Evolutionary conservation across 1,140 invertebrate genomes (phyloP).

Genomic region (Pogonognathellus flavescens): DNA sequence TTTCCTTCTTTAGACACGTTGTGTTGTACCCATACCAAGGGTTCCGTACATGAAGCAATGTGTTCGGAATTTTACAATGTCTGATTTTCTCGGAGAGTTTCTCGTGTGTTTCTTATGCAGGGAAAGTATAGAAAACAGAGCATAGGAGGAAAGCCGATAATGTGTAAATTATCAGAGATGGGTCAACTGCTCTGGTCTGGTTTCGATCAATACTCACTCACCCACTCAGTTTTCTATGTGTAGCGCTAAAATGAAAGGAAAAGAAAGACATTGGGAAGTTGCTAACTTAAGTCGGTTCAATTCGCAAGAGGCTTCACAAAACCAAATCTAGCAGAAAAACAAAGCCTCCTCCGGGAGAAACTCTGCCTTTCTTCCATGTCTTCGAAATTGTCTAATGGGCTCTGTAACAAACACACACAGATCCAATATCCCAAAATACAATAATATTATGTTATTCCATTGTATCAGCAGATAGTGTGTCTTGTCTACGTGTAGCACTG

Average conservation of each 20-base stretch:
- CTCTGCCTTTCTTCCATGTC: background rate
- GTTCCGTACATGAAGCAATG: too few relatives aligned
- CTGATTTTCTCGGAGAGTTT: background rate
- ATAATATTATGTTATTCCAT: constrained; percentile 4
- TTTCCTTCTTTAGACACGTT: too few relatives aligned
- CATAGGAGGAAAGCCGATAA: constrained; percentile 2
- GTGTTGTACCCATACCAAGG: too few relatives aligned
- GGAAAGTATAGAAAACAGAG: background rate
- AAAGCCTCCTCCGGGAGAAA: constrained; percentile 15
- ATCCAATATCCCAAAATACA: background rate
- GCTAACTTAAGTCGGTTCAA: constrained; percentile 25
- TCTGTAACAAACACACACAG: background rate
- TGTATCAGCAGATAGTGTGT: background rate
- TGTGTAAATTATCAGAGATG: constrained; percentile 40
- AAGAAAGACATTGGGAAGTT: background rate
- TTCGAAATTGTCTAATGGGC: background rate
- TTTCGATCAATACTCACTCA: constrained; percentile 25
- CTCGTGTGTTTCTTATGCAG: background rate
- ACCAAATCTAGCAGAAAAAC: constrained; percentile 28
- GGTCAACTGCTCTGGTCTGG: constrained; percentile 8
- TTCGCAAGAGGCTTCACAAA: constrained; percentile 20
- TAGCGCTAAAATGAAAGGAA: constrained; percentile 1
- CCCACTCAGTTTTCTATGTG: background rate
- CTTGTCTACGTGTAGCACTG: background rate
- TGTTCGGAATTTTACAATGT: too few relatives aligned